A percentile compares a stretch with the other conserved stretches of the same genome.
phyloP scores from a whole-genome alignment of 2,113 vertebrate species.

The Elephantulus edwardii region DNA sequence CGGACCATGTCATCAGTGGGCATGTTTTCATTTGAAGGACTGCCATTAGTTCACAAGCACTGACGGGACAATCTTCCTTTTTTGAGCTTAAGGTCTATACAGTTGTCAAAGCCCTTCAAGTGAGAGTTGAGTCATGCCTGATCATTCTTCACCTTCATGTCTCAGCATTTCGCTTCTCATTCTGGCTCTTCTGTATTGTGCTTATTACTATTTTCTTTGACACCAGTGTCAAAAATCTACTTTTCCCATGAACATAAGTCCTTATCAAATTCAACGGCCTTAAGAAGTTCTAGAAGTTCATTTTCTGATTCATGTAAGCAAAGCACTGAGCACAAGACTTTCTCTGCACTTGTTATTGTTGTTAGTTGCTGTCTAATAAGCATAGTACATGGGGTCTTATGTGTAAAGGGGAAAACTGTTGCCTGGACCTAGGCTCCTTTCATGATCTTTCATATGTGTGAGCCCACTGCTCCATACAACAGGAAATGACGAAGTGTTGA shows the following conservation, averaged over 20 bases:
- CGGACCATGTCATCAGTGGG: conserved; percentile 45
- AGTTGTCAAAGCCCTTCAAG: conserved; percentile 37
- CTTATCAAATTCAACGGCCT: neutral
- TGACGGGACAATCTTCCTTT: conserved; percentile 18
- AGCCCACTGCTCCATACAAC: neutral
- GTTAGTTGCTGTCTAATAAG: neutral
- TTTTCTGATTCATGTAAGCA: neutral
- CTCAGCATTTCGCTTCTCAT: neutral
- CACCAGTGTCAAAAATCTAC: neutral
- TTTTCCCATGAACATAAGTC: neutral
- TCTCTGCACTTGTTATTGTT: neutral
- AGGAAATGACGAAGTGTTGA: neutral
- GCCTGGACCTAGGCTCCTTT: neutral
- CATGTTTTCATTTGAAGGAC: conserved; percentile 65
- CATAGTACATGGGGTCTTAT: neutral
- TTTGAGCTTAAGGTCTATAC: conserved; percentile 27
- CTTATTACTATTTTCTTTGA: conserved; percentile 7
- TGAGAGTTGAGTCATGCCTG: conserved; percentile 3
- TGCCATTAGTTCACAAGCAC: conserved; percentile 53
- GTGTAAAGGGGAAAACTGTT: neutral
- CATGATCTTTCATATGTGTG: neutral
- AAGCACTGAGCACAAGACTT: neutral
- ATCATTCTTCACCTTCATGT: neutral
- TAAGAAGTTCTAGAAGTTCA: neutral
- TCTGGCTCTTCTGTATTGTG: neutral